Evolutionary conservation across 2,888 invertebrate genomes (phyloP), one percentile per base, ranked within the genome.

Genomic region (Cephus runcator): DNA sequence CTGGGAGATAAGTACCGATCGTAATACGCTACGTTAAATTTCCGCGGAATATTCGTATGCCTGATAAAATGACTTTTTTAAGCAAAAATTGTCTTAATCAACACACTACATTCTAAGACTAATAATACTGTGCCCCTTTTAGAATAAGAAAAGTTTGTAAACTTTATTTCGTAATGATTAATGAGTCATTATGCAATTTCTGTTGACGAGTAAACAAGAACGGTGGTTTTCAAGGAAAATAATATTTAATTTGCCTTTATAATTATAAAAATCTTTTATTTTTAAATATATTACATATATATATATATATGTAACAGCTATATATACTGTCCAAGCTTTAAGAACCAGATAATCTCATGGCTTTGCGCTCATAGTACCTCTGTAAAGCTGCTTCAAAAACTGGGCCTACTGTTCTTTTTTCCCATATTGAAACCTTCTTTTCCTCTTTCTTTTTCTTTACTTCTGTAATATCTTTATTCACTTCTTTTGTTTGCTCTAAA

Each of bases 401-500:
- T 75, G 93, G 93, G 11, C 96, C 97, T 30, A 97, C 94, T 36
- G 97, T 97, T 85, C 97, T 93, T 88, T 97, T 97, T 87, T 95
- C 94, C 96, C 97, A 97, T 86, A 97, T 95, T 88, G 95, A 94
- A 80, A 94, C 92, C 92, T 95, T 95, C 69, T 82, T 77, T 71
- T 84, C 78, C 76, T 82, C 75, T 78, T 82, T 85, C 86, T 75
- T 86, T 85, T 83, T 79, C 23, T 35, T 74, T 79, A 77, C 69
- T 73, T 80, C 76, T 56, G 33, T 35, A 31, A 74, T 74, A 69
- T 77, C 77, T 71, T 76, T 73, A 23, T 79, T 80, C 35, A 73
- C 74, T 76, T 78, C 76, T 30, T 79, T 71, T 76, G n/a, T 78
- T 56, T 56, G 56, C 23, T 56, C 56, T 56, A 56, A 56, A 23